Evolutionary conservation across 2,113 vertebrate genomes (phyloP), one percentile per base, ranked within the genome.

Genomic region (Galemys pyrenaicus): DNA sequence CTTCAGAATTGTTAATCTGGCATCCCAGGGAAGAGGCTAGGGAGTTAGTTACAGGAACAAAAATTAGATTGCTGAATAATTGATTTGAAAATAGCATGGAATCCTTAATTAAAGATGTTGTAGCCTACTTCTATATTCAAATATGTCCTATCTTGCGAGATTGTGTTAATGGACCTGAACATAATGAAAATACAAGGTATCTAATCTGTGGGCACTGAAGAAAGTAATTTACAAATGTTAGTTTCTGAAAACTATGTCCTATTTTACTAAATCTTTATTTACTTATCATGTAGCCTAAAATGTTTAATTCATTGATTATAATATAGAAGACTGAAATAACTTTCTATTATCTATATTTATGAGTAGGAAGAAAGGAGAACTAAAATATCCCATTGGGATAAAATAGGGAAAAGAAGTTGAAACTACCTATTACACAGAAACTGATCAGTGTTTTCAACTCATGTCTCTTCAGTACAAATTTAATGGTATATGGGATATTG

Each of bases 211-310:
- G 3, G 49, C 4, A 75, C 32, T 6, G 12, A 78, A 3, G 9
- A 80, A 85, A 51, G 19, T 41, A 89, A 32, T 44, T 83, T 78
- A 26, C 6, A 87, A 71, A 78, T 65, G 30, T 51, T 49, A 91
- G 2, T 67, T 91, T 74, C 6, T 62, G 28, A 73, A 93, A 90
- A 58, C 22, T 30, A 56, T 35, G 5, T 26, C n/a, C 41, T 41
- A 39, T 77, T 62, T 84, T 41, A 70, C 71, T 92, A 82, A 26
- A 64, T 68, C 3, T 49, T 91, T 86, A 41, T 58, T 4, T 68
- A 2, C 77, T 86, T 89, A 49, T 84, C 32, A 92, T 54, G n/a
- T 56, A 87, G 24, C n/a, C 39, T 88, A 73, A 84, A 85, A 67
- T 80, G 2, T 49, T 94, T 20, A 82, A 67, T 46, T 60, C 32